phyloP scores from a whole-genome alignment of 2,113 vertebrate genomes.

The Datnioides undecimradiatus region DNA sequence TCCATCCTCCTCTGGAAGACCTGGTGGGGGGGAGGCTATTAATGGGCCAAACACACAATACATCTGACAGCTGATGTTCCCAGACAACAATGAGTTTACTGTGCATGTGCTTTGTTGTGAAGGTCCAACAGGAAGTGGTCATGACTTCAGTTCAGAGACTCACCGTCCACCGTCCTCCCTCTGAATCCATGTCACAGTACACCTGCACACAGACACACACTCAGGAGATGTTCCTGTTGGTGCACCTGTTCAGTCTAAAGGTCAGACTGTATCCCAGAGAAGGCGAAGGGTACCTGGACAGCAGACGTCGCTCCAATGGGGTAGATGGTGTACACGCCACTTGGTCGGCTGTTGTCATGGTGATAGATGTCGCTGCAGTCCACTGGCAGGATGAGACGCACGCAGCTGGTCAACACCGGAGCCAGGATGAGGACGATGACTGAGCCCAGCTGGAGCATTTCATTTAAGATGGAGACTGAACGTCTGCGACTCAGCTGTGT shows the following conservation, averaged over 20 bases:
- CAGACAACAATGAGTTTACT: too few relatives aligned
- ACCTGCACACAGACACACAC: slow-evolving; percentile 25
- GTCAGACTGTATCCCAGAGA: too few relatives aligned
- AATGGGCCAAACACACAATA: too few relatives aligned
- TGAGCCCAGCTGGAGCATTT: neutral
- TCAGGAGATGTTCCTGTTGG: neutral
- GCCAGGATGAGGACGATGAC: slow-evolving; percentile 11
- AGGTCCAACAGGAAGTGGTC: too few relatives aligned
- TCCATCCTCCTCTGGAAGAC: slow-evolving; percentile 60
- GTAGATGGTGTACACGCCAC: slow-evolving; percentile 43
- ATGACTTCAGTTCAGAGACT: slow-evolving; percentile 4
- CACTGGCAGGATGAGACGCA: rapidly evolving
- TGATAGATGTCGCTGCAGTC: slow-evolving; percentile 33
- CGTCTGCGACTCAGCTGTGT: too few relatives aligned
- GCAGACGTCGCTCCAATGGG: slow-evolving; percentile 35
- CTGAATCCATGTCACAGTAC: slow-evolving; percentile 38
- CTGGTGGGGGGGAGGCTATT: neutral
- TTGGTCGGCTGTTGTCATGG: neutral
- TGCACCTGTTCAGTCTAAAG: too few relatives aligned
- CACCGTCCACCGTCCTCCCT: slow-evolving; percentile 34
- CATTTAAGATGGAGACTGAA: too few relatives aligned
- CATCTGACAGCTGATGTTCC: neutral
- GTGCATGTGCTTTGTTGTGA: too few relatives aligned
- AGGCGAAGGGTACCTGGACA: slow-evolving; percentile 12
- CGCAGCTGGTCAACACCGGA: neutral